These are phyloP conservation scores for Muraenolepis orangiensis DNA, from an alignment of 2,797 vertebrate genomes.

Conservation along the genomic window DNA sequence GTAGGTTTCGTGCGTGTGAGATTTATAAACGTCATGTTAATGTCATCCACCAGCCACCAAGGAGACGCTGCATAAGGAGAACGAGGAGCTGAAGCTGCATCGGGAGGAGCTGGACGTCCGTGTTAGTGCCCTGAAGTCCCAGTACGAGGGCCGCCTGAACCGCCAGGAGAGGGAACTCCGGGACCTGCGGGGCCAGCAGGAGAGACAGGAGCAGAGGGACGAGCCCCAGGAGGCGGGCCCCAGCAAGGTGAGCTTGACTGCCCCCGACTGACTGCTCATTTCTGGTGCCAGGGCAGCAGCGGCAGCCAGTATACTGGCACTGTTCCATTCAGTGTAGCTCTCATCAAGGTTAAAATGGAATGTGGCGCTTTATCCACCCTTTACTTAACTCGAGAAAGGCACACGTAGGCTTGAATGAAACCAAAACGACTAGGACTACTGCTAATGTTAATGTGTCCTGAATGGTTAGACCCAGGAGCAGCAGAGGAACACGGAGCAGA, in stretches of 20 bases:
- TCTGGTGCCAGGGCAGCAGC: too few relatives aligned
- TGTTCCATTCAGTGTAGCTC: too few relatives aligned
- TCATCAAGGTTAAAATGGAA: not conserved
- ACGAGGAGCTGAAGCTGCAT: conserved; percentile 91
- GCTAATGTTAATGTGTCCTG: not conserved
- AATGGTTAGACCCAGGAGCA: conserved; percentile 85
- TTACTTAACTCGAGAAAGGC: not conserved
- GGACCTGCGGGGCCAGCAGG: conserved; percentile 87
- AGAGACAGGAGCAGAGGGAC: conserved; percentile 90
- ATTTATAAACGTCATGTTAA: not conserved
- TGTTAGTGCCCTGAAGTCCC: conserved; percentile 90
- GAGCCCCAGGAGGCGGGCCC: conserved; percentile 82
- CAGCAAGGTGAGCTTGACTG: conserved; percentile 79
- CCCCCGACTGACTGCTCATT: not conserved
- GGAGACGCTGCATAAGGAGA: conserved; percentile 87
- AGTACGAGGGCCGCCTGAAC: conserved; percentile 92
- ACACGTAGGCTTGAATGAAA: not conserved
- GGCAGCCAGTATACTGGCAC: too few relatives aligned
- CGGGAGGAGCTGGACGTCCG: conserved; percentile 93
- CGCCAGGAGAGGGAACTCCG: conserved; percentile 89
- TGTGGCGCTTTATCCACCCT: not conserved
- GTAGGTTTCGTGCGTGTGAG: not conserved
- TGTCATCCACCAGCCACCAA: conserved; percentile 72
- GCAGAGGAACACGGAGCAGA: conserved; percentile 81
- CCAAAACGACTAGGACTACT: not conserved